phyloP scores from a whole-genome alignment of 1,140 invertebrate genomes.

The Thalassaphorura encarpata region DNA sequence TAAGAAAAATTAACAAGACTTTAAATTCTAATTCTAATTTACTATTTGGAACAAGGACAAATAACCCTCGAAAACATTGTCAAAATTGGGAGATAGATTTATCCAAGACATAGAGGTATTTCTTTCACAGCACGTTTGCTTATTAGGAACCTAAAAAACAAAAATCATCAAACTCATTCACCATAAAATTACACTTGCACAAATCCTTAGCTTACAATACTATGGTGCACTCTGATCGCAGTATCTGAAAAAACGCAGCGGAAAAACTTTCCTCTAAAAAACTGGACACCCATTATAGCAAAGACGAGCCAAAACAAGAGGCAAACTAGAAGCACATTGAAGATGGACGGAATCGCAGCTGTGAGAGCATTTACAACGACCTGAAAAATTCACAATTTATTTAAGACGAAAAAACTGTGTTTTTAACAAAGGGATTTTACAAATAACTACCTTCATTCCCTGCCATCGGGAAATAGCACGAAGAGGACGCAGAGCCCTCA shows the following conservation, averaged over 20 bases:
- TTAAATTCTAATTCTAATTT: no score
- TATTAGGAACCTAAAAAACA: constrained; percentile 5
- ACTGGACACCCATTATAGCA: constrained; percentile 89
- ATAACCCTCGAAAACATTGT: constrained; percentile 83
- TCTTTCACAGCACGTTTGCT: constrained; percentile 40
- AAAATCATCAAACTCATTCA: no score
- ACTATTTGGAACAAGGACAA: constrained; percentile 46
- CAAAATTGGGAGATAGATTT: constrained; percentile 84
- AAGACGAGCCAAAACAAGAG: constrained; percentile 91
- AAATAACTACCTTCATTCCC: constrained; percentile 78
- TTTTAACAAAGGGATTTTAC: not conserved
- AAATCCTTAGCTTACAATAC: constrained; percentile 5
- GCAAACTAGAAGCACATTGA: constrained; percentile 86
- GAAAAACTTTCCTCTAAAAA: constrained; percentile 88
- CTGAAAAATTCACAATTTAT: constrained; percentile 38
- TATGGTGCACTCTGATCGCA: constrained; percentile 41
- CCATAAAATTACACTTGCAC: no score
- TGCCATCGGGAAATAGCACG: constrained; percentile 86
- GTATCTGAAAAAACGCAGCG: constrained; percentile 72
- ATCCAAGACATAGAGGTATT: constrained; percentile 77
- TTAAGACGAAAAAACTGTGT: not conserved
- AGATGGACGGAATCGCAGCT: constrained; percentile 90
- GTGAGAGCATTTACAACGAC: constrained; percentile 87
- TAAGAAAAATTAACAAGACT: no score
- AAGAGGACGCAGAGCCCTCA: constrained; percentile 67